phyloP scores from a whole-genome alignment of 2,888 invertebrate species.

The Sympetrum striolatum region DNA sequence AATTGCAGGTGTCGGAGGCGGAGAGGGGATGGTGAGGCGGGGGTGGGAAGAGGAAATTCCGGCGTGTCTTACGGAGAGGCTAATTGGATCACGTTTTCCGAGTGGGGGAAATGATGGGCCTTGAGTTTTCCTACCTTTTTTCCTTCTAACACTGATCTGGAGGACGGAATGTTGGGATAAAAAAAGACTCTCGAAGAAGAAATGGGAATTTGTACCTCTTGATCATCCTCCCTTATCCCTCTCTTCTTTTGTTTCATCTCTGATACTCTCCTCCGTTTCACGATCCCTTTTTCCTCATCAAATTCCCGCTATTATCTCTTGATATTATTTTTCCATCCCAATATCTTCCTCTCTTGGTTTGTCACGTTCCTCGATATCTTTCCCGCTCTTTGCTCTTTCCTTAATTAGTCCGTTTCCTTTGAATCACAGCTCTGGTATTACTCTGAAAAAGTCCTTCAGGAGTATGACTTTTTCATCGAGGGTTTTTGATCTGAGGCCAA shows the following conservation, averaged over 20 bases:
- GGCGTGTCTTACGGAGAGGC: constrained; percentile 17
- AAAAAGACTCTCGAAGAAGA: neutral
- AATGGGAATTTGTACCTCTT: neutral
- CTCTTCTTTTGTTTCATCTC: neutral
- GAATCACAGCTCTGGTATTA: no score
- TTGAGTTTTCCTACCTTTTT: neutral
- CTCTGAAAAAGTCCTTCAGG: no score
- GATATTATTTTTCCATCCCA: neutral
- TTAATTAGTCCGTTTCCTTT: neutral
- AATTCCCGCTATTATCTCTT: neutral
- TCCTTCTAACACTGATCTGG: neutral
- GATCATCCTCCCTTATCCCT: neutral
- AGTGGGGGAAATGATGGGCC: constrained; percentile 2
- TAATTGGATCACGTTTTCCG: constrained; percentile 32
- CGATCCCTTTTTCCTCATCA: neutral
- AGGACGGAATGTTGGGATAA: neutral
- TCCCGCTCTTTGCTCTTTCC: neutral
- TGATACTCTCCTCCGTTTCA: neutral
- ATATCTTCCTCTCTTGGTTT: neutral
- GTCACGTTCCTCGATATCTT: neutral
- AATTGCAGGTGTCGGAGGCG: neutral
- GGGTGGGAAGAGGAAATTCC: neutral
- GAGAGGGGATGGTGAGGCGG: neutral
- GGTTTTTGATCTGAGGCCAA: neutral
- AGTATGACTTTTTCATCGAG: neutral